Evolutionary conservation across 1,140 invertebrate genomes (phyloP).

Genomic region (Platorchestia sp.): DNA sequence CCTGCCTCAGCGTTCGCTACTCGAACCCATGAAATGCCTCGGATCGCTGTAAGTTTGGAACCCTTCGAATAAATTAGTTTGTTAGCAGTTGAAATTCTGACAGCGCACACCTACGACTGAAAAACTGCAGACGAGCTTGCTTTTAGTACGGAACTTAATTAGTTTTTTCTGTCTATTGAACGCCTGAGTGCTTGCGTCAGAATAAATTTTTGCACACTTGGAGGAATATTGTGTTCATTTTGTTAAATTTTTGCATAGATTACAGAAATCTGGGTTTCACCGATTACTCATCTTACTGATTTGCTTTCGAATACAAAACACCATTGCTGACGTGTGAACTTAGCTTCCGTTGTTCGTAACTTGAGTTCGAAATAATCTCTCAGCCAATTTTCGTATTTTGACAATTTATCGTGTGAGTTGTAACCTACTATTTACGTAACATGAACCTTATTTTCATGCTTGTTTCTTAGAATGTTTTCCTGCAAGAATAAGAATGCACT

Average conservation of each 20-base stretch:
- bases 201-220: background rate
- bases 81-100: background rate
- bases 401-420: too few species aligned
- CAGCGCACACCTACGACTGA: background rate
- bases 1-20: background rate
- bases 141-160: background rate
- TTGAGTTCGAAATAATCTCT: background rate
- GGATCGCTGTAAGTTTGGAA: background rate
- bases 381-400: too few species aligned
- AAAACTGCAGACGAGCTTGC: background rate
- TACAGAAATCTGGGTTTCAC: background rate
- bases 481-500: too few species aligned
- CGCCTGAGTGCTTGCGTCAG: background rate
- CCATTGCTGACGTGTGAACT: too few species aligned
- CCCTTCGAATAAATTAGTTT: background rate
- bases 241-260: background rate
- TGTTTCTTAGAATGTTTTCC: too few species aligned
- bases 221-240: background rate
- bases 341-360: background rate
- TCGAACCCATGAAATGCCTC: background rate
- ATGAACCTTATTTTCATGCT: too few species aligned
- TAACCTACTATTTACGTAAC: too few species aligned
- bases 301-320: too few species aligned
- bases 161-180: background rate
- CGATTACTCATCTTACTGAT: too few species aligned